These are phyloP conservation scores for Callimorpha dominula DNA, from an alignment of 2,888 invertebrate genomes.

Conservation along the genomic window DNA sequence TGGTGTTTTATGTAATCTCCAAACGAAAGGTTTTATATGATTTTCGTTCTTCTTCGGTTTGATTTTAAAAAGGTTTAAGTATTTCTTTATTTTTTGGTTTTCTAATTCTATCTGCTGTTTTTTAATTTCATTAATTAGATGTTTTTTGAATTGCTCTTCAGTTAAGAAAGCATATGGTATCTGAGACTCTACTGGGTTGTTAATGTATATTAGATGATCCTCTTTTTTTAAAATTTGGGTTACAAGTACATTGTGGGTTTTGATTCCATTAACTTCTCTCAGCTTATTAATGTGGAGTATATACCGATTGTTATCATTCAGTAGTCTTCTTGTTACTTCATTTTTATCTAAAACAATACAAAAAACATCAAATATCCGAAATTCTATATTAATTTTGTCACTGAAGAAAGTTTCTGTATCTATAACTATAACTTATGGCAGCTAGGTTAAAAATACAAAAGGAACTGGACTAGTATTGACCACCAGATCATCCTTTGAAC, in stretches of 20 bases:
- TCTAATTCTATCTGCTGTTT: slow-evolving; percentile 47
- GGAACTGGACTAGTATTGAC: too few relatives aligned
- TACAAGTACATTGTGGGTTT: slow-evolving; percentile 70
- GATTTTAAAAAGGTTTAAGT: slow-evolving; percentile 7
- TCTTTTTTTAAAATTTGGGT: slow-evolving; percentile 46
- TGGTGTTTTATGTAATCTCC: background rate
- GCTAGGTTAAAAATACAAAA: too few relatives aligned
- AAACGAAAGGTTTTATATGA: background rate
- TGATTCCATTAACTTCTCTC: slow-evolving; percentile 74
- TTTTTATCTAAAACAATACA: slow-evolving; percentile 31
- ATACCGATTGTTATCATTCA: slow-evolving; percentile 57
- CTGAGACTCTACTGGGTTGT: slow-evolving; percentile 76
- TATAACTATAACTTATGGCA: background rate
- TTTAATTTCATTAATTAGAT: slow-evolving; percentile 53
- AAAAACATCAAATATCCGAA: background rate
- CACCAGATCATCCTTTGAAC: too few relatives aligned
- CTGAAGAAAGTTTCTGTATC: background rate
- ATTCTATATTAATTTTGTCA: background rate
- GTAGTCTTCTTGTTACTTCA: slow-evolving; percentile 51
- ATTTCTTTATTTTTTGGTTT: slow-evolving; percentile 12
- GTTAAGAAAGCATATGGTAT: slow-evolving; percentile 69
- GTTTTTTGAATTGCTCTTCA: slow-evolving; percentile 68
- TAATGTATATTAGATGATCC: slow-evolving; percentile 69
- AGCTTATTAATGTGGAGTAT: slow-evolving; percentile 71
- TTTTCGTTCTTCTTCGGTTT: background rate